Percentiles rank a stretch among this genome's conserved stretches.
Evolutionary conservation across 2,797 vertebrate species (phyloP).

Genomic region (Micrastur ruficollis): DNA sequence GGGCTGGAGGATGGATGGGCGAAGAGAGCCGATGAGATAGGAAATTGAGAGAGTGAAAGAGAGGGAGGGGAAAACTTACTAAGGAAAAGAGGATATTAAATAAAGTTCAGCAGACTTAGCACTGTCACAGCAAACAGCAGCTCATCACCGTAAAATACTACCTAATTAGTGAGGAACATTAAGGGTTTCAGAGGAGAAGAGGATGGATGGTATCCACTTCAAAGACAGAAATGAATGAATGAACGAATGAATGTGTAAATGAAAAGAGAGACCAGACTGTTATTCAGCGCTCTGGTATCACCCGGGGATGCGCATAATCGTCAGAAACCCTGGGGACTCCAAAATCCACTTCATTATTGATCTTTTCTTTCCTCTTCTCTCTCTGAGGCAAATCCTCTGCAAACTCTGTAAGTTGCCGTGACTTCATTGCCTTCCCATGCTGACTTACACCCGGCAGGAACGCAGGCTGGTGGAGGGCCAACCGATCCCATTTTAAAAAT

Average conservation of each 20-base stretch:
- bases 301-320: accelerated
- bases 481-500: not conserved
- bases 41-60: not conserved
- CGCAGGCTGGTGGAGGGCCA: not conserved
- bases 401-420: not conserved
- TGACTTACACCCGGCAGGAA: not conserved
- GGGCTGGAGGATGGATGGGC: not conserved
- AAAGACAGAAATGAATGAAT: not conserved
- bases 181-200: not conserved
- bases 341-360: not conserved
- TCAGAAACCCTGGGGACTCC: not conserved
- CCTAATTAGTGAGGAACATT: not conserved
- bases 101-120: not conserved
- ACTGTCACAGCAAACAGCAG: not conserved
- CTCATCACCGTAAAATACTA: not conserved
- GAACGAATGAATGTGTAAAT: not conserved
- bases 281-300: not conserved
- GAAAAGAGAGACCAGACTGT: not conserved
- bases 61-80: not conserved
- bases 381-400: not conserved
- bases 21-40: not conserved
- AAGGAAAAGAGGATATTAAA: not conserved
- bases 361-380: not conserved
- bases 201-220: not conserved
- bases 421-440: not conserved